phyloP scores from a whole-genome alignment of 2,113 vertebrate genomes.

The Atrichornis clamosus region DNA sequence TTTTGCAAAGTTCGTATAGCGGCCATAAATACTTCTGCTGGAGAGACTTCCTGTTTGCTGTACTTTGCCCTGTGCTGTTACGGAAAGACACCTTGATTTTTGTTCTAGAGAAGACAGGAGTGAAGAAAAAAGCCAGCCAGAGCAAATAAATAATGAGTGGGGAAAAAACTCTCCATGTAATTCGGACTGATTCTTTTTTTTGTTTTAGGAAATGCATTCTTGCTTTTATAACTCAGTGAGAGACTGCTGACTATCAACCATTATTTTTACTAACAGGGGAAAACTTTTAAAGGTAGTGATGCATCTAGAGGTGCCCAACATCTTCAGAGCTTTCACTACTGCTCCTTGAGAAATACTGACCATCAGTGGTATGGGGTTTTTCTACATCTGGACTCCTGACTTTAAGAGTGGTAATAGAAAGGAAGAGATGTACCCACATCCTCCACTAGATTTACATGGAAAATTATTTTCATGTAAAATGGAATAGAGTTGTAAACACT shows the following conservation, averaged over 20 bases:
- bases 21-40: not conserved
- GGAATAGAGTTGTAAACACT: not conserved
- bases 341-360: not conserved
- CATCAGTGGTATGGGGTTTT: accelerated
- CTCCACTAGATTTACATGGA: not conserved
- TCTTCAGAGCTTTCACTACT: not conserved
- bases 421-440: not conserved
- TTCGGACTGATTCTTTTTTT: not conserved
- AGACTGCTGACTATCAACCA: accelerated
- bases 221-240: not conserved
- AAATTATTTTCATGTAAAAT: not conserved
- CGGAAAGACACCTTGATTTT: not conserved
- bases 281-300: not conserved
- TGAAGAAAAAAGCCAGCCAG: not conserved
- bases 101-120: not conserved
- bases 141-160: not conserved
- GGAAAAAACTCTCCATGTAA: not conserved
- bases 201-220: not conserved
- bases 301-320: not conserved
- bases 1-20: not conserved
- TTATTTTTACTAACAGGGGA: not conserved
- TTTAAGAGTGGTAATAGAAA: not conserved
- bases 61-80: not conserved
- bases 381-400: not conserved
- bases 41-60: constrained; percentile 15